phyloP scores from a whole-genome alignment of 2,113 vertebrate genomes.

The Colinus virginianus region DNA sequence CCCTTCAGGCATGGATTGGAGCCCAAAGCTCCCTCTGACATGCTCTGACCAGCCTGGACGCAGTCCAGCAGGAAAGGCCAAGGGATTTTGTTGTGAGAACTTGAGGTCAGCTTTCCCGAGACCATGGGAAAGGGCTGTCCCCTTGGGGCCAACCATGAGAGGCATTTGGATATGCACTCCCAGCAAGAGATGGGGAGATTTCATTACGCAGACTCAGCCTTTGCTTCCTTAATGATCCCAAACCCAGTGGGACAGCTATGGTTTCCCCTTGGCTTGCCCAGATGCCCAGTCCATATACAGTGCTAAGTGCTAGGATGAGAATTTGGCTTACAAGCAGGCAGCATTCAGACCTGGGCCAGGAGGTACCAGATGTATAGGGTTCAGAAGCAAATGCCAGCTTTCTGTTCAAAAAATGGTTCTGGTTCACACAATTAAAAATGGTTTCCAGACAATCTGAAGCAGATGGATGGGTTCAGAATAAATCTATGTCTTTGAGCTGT shows the following conservation, averaged over 20 bases:
- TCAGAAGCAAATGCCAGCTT: background rate
- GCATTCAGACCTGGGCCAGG: background rate
- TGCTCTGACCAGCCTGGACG: background rate
- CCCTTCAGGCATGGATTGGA: background rate
- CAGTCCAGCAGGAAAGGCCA: background rate
- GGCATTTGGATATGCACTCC: background rate
- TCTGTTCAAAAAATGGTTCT: background rate
- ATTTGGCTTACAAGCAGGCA: background rate
- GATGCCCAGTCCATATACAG: too few species aligned
- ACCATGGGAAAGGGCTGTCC: background rate
- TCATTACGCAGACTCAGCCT: background rate
- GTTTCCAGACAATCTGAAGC: background rate
- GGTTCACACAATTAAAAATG: background rate
- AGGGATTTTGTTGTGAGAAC: background rate
- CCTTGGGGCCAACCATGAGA: background rate
- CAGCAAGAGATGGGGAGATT: background rate
- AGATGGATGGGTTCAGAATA: background rate
- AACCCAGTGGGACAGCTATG: background rate
- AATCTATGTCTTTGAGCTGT: background rate
- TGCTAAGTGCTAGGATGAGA: background rate
- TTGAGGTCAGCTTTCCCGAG: background rate
- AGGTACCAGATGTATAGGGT: background rate
- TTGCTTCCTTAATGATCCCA: background rate
- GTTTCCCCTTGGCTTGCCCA: background rate
- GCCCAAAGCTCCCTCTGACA: background rate